These are phyloP conservation scores for Trachelus stipa DNA, from an alignment of 2,888 invertebrate genomes.

Conservation along the genomic window DNA sequence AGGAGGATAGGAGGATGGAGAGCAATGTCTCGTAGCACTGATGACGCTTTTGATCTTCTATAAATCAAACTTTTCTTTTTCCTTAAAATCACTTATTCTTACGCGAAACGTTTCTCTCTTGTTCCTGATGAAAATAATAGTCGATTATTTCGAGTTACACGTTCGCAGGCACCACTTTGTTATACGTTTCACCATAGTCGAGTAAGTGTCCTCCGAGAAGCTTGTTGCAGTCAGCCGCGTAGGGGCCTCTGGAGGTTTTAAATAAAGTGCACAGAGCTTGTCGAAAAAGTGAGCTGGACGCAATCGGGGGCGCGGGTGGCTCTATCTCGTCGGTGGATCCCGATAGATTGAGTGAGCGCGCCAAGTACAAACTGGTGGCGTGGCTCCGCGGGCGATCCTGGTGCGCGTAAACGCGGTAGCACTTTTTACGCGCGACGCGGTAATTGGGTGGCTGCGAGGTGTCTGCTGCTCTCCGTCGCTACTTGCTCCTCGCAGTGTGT, in stretches of 20 bases:
- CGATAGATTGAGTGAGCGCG: conserved; percentile 31
- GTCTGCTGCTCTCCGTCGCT: conserved; percentile 2
- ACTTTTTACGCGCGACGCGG: conserved; percentile 9
- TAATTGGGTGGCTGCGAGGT: conserved; percentile 8
- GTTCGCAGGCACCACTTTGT: too few species aligned
- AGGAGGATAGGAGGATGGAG: too few species aligned
- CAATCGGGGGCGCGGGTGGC: background rate
- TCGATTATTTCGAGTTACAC: background rate
- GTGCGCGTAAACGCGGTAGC: conserved; percentile 8
- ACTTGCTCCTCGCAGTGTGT: conserved; percentile 5
- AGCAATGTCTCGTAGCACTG: too few species aligned
- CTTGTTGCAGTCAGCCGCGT: too few species aligned
- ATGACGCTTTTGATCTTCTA: too few species aligned
- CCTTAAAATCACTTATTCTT: background rate
- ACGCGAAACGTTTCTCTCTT: background rate
- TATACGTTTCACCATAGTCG: too few species aligned
- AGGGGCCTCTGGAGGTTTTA: too few species aligned
- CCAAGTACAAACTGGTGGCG: conserved; percentile 55
- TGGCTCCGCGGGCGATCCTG: conserved; percentile 4
- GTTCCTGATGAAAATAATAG: background rate
- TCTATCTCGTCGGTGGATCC: conserved; percentile 23
- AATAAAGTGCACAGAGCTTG: too few species aligned
- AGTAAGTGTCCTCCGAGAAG: too few species aligned
- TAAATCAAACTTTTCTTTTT: conserved; percentile 17
- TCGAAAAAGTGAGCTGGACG: too few species aligned